A percentile compares a stretch with the other conserved stretches of the same genome.
Evolutionary conservation across 1,140 invertebrate species (phyloP).

Genomic region (Tetranychus cinnabarinus): DNA sequence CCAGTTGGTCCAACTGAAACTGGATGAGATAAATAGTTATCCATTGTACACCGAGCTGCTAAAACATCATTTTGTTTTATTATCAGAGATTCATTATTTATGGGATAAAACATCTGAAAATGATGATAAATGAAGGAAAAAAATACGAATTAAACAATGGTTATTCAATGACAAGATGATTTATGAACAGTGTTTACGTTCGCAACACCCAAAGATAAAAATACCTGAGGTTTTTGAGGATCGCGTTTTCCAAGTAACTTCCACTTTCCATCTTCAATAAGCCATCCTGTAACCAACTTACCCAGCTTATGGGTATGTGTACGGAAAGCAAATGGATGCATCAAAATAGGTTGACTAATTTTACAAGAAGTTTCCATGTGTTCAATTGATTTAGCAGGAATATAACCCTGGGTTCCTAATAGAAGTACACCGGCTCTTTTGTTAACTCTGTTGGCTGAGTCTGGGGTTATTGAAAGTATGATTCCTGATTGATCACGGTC

Average conservation of each 20-base stretch:
- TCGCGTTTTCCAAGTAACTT: constrained; percentile 64
- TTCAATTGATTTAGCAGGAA: constrained; percentile 36
- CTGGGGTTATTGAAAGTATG: constrained; percentile 9
- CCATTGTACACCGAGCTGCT: constrained; percentile 74
- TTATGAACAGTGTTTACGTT: no score
- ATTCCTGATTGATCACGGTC: constrained; percentile 14
- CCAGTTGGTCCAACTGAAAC: constrained; percentile 65
- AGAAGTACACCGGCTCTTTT: constrained; percentile 68
- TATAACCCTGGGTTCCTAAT: constrained; percentile 51
- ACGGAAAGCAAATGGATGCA: constrained; percentile 83
- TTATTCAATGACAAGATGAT: background rate
- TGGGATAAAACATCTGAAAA: constrained; percentile 69
- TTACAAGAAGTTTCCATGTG: constrained; percentile 69
- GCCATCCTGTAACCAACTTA: constrained; percentile 63
- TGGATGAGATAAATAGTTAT: constrained; percentile 33
- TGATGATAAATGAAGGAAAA: constrained; percentile 7
- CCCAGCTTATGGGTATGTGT: constrained; percentile 77
- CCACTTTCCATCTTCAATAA: constrained; percentile 44
- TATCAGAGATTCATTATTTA: constrained; percentile 29
- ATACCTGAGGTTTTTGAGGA: constrained; percentile 57
- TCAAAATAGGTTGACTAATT: constrained; percentile 49
- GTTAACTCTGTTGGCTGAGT: constrained; percentile 20
- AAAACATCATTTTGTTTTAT: constrained; percentile 43
- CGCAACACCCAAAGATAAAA: no score
- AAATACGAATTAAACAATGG: background rate